phyloP scores from a whole-genome alignment of 2,888 invertebrate species.

The Caenorhabditis imperialis region DNA sequence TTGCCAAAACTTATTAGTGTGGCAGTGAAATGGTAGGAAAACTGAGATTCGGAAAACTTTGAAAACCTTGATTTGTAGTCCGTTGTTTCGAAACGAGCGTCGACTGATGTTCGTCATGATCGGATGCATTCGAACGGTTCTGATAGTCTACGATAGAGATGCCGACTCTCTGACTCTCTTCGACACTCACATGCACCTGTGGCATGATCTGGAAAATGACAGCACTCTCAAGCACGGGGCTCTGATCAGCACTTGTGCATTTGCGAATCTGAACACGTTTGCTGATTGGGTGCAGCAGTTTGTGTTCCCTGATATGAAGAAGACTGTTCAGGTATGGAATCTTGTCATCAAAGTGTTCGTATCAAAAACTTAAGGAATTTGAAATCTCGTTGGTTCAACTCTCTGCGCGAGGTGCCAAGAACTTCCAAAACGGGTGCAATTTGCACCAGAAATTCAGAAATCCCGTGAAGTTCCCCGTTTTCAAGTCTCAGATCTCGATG shows the following conservation, averaged over 20 bases:
- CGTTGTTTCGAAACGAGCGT: constrained; percentile 20
- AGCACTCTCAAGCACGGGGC: constrained; percentile 36
- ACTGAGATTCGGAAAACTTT: neutral
- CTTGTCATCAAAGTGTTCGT: neutral
- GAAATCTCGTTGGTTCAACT: constrained; percentile 47
- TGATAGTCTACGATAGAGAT: constrained; percentile 42
- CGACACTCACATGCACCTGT: constrained; percentile 50
- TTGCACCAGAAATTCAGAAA: neutral
- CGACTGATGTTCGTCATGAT: constrained; percentile 47
- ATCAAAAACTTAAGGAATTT: constrained; percentile 19
- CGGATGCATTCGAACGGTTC: constrained; percentile 51
- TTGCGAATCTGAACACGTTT: constrained; percentile 23
- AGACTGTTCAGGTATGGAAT: constrained; percentile 8
- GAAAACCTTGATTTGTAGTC: constrained; percentile 8
- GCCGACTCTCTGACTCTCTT: constrained; percentile 43
- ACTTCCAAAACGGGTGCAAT: constrained; percentile 13
- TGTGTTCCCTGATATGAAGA: constrained; percentile 40
- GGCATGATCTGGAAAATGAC: constrained; percentile 10
- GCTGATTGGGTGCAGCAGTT: constrained; percentile 38
- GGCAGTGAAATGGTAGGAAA: constrained; percentile 29
- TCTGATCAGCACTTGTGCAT: constrained; percentile 34
- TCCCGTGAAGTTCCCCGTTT: constrained; percentile 7
- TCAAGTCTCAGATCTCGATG: neutral
- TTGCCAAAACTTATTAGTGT: constrained; percentile 38
- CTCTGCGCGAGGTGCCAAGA: constrained; percentile 6